Evolutionary conservation across 1,140 invertebrate species (phyloP).

Genomic region (Papilio xuthus): DNA sequence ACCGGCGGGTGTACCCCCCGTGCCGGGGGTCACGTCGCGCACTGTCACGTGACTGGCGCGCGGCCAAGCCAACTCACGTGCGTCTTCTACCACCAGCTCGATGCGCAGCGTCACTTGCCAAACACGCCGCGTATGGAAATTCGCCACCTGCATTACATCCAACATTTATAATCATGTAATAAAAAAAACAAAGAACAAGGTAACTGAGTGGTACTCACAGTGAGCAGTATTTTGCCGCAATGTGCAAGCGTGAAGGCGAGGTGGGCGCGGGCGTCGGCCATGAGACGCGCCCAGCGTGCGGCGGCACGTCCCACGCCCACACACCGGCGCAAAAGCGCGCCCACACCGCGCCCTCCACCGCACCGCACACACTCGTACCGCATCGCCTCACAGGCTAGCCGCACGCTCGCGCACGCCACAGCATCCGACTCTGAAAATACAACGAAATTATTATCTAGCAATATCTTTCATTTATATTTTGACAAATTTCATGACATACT

Average conservation of each 20-base stretch:
- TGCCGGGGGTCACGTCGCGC: conserved; percentile 16
- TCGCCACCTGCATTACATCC: conserved; percentile 58
- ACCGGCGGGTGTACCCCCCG: not conserved
- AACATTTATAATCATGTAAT: not conserved
- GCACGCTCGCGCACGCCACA: conserved; percentile 51
- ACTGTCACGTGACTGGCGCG: conserved; percentile 46
- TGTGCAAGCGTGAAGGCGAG: conserved; percentile 53
- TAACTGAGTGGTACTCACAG: not conserved
- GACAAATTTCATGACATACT: not conserved
- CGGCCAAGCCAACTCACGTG: conserved; percentile 49
- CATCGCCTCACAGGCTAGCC: conserved; percentile 54
- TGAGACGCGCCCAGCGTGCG: conserved; percentile 58
- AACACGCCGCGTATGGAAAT: conserved; percentile 59
- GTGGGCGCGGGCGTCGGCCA: conserved; percentile 53
- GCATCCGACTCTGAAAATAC: conserved; percentile 50
- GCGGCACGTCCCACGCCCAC: conserved; percentile 51
- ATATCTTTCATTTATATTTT: too few species aligned
- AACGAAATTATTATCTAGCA: not conserved
- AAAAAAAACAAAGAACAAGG: too few species aligned
- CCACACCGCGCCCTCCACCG: conserved; percentile 47
- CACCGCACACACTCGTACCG: conserved; percentile 43
- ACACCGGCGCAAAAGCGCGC: conserved; percentile 53
- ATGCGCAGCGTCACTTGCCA: conserved; percentile 62
- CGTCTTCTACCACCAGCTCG: conserved; percentile 50
- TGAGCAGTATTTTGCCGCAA: not conserved